Evolutionary conservation across 2,888 invertebrate genomes (phyloP).

Genomic region (Aporophyla nigra): DNA sequence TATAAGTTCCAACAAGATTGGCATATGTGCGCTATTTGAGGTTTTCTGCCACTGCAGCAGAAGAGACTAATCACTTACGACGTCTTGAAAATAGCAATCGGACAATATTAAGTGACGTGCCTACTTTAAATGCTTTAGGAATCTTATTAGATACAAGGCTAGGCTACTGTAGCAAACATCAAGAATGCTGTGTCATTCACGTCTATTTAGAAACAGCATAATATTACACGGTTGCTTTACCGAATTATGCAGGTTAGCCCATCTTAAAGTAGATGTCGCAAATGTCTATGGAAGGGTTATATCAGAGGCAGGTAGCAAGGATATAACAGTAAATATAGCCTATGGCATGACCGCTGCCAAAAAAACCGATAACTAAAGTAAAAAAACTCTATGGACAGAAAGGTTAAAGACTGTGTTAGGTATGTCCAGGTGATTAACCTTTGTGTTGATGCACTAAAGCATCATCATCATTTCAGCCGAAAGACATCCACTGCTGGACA

Average conservation of each 20-base stretch:
- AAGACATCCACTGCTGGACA: too few relatives aligned
- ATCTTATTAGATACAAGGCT: slow-evolving; percentile 55
- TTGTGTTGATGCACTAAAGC: slow-evolving; percentile 8
- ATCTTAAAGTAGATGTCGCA: slow-evolving; percentile 31
- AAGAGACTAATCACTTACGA: neutral
- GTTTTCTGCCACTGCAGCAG: too few relatives aligned
- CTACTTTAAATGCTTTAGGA: slow-evolving; percentile 51
- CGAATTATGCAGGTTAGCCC: slow-evolving; percentile 48
- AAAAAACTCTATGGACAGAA: neutral
- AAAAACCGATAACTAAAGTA: neutral
- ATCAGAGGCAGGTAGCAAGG: neutral
- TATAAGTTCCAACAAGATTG: too few relatives aligned
- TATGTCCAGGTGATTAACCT: neutral
- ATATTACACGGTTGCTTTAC: slow-evolving; percentile 36
- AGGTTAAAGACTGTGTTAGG: neutral
- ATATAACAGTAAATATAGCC: too few relatives aligned
- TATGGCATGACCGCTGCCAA: neutral
- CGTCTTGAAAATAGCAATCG: neutral
- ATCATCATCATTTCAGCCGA: neutral
- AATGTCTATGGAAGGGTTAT: slow-evolving; percentile 4
- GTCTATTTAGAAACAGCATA: slow-evolving; percentile 51
- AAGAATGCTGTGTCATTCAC: slow-evolving; percentile 44
- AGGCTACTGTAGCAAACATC: slow-evolving; percentile 36
- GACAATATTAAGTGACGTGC: neutral
- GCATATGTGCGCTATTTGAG: too few relatives aligned